Conservation (phyloP, 37 sponge, comb jelly and placozoan species). For the Oopsacas minuta region DNA sequence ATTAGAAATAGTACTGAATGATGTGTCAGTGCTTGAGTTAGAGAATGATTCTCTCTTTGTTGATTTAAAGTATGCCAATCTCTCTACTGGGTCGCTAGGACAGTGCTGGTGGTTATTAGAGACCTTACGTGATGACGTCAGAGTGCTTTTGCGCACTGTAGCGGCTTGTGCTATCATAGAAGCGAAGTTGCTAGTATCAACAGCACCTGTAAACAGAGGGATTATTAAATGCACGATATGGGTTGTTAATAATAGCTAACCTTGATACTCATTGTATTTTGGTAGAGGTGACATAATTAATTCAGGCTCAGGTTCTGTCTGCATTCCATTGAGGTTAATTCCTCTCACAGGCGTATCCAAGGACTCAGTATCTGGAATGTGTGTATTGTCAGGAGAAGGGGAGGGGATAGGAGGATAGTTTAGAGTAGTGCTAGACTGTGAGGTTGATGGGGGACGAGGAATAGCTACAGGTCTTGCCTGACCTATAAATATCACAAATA, state of each 20-base stretch:
- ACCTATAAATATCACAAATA: background rate
- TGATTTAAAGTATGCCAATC: background rate
- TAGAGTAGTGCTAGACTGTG: background rate
- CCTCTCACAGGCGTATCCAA: background rate
- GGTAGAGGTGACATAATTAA: background rate
- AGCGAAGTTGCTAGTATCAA: background rate
- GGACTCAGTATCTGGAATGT: background rate
- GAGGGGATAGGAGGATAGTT: background rate
- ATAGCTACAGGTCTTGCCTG: background rate
- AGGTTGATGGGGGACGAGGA: background rate
- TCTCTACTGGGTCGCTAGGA: conserved; percentile 1
- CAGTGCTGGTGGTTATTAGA: background rate
- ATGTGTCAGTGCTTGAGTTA: background rate
- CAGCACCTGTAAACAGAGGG: background rate
- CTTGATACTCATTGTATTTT: background rate
- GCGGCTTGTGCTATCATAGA: conserved; percentile 15
- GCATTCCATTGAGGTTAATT: background rate
- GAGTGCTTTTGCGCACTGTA: background rate
- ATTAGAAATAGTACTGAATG: background rate
- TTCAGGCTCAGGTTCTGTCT: background rate
- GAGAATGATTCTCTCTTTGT: background rate
- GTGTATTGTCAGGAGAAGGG: background rate
- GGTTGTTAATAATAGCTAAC: background rate
- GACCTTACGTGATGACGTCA: background rate
- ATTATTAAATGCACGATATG: background rate